phyloP scores from a whole-genome alignment of 2,113 vertebrate genomes.

The Globicephala melas region DNA sequence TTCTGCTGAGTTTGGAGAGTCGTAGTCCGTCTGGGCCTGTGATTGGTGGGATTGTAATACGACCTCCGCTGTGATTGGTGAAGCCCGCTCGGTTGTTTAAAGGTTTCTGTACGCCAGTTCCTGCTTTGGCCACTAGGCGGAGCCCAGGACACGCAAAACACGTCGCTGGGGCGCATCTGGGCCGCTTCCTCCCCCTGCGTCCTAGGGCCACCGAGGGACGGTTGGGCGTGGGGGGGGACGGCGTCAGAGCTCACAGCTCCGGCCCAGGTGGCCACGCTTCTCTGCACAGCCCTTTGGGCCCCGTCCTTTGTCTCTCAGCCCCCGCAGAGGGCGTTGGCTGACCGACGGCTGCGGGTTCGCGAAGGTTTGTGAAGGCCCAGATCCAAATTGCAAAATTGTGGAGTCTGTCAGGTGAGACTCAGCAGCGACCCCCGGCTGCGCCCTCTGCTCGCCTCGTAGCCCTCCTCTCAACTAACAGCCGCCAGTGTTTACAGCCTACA shows the following conservation, averaged over 20 bases:
- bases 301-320: slow-evolving; percentile 48
- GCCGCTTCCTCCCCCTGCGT: neutral
- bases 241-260: neutral
- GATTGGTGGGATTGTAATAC: neutral
- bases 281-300: slow-evolving; percentile 46
- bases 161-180: rapidly evolving
- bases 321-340: slow-evolving; percentile 40
- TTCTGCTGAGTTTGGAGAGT: neutral
- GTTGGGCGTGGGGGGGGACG: neutral
- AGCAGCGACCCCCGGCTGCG: neutral
- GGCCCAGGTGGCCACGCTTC: slow-evolving; percentile 46
- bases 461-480: neutral
- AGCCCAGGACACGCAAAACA: neutral
- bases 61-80: neutral
- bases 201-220: neutral
- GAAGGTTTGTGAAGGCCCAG: slow-evolving; percentile 24
- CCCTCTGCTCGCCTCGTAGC: neutral
- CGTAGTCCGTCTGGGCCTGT: neutral
- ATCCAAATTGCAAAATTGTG: slow-evolving; percentile 31
- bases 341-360: neutral
- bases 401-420: neutral
- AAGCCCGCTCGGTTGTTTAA: rapidly evolving
- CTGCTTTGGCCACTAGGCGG: slow-evolving; percentile 36
- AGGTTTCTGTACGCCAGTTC: neutral
- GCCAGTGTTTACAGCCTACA: neutral